Evolutionary conservation across 2,113 vertebrate species (phyloP), one percentile per base, ranked within the genome.

Genomic region (Triplophysa dalaica): DNA sequence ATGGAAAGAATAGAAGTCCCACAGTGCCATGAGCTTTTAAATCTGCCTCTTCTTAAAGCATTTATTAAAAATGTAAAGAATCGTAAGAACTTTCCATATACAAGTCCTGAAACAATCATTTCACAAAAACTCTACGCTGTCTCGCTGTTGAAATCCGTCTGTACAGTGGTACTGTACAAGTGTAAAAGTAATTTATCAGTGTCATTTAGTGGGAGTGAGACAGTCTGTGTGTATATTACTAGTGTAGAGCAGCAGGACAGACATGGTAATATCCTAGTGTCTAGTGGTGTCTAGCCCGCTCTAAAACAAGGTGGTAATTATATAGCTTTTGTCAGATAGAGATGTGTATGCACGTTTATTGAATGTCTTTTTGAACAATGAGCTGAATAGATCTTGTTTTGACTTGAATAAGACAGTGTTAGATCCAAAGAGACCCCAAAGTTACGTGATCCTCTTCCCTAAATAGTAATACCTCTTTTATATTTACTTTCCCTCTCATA

Each of bases 251-350:
- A 29, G 24, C 7, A 8, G 43, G 11, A 48, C 66, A 70, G 75
- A 78, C 81, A 74, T 67, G 72, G 13, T 66, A 82, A 78, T 78
- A 73, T 78, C 22, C 75, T 24, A 60, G 13, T 77, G 73, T 77
- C 66, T 75, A 65, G 70, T 11, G 48, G 69, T 54, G 79, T 75
- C 63, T 82, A 48, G 38, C 17, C 68, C 48, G 33, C 52, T 50
- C 73, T 78, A 58, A 60, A 64, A 73, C 61, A 33, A 66, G 63
- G 75, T 68, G 33, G 69, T 73, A 83, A 79, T 83, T 83, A 75
- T 43, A 62, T 48, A 63, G 73, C 73, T 75, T 75, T 75, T 33
- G 56, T 79, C 43, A 66, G 61, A 66, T 83, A 29, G 58, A 64
- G 45, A 70, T 75, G 45, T 68, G 62, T 75, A 45, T 50, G 45